A percentile compares a stretch with the other conserved stretches of the same genome.
These are phyloP conservation scores for Copsychus sechellarum DNA, from an alignment of 2,113 vertebrate species.

Conservation along the genomic window DNA sequence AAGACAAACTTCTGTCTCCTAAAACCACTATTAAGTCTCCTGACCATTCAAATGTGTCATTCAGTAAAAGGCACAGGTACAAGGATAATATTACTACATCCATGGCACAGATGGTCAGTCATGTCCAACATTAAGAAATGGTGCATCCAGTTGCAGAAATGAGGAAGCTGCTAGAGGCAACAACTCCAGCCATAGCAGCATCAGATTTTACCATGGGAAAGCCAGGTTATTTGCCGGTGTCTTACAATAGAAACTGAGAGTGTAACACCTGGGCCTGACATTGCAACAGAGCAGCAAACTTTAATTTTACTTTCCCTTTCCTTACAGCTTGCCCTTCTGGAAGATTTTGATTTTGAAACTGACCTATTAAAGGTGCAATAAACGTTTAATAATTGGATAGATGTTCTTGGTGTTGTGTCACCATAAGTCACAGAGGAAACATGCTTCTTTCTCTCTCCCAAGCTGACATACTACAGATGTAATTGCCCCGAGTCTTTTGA, in stretches of 20 bases:
- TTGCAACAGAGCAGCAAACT: neutral
- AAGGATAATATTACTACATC: neutral
- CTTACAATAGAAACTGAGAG: neutral
- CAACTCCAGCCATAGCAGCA: neutral
- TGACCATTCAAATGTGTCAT: neutral
- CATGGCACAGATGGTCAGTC: neutral
- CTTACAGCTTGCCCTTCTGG: neutral
- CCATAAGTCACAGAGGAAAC: neutral
- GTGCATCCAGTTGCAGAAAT: neutral
- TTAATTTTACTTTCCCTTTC: conserved; percentile 8
- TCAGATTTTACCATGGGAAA: neutral
- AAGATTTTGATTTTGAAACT: neutral
- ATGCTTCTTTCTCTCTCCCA: neutral
- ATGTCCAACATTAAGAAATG: neutral
- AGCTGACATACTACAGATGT: neutral
- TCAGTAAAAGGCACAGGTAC: neutral
- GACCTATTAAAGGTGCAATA: neutral
- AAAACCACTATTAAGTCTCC: neutral
- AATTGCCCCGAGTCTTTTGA: neutral
- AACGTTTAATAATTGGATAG: neutral
- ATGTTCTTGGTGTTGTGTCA: neutral
- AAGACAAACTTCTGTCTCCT: neutral
- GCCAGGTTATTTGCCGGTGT: neutral
- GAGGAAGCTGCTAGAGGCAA: neutral
- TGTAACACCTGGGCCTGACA: neutral